These are phyloP conservation scores for Tetrao urogallus DNA, from an alignment of 2,113 vertebrate species.

Conservation along the genomic window DNA sequence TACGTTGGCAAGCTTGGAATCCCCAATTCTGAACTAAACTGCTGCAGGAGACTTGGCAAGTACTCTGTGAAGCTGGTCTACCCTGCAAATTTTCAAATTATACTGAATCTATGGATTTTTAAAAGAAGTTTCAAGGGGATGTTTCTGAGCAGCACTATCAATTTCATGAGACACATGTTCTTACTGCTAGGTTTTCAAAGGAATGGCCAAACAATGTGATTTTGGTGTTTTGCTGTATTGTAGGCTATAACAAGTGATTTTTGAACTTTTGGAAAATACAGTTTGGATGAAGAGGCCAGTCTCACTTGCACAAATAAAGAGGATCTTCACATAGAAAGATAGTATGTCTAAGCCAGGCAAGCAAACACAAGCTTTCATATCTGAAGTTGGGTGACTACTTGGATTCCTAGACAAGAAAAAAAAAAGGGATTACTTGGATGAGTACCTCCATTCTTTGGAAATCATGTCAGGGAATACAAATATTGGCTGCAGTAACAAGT, in stretches of 20 bases:
- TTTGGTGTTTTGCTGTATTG: not conserved
- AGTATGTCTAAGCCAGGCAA: not conserved
- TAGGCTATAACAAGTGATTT: not conserved
- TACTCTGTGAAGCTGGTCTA: not conserved
- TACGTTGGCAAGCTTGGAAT: not conserved
- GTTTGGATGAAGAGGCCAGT: not conserved
- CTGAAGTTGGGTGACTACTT: not conserved
- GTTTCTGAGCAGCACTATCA: not conserved
- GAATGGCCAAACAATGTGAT: not conserved
- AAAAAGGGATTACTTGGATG: not conserved
- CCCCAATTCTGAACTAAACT: not conserved
- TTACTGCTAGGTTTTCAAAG: not conserved
- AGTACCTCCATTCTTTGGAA: not conserved
- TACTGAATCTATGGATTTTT: not conserved
- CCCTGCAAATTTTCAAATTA: conserved; percentile 1
- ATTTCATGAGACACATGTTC: not conserved
- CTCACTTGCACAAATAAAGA: not conserved
- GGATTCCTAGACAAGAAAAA: not conserved
- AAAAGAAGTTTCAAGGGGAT: not conserved
- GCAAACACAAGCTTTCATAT: not conserved
- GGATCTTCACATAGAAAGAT: not conserved
- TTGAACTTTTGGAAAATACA: not conserved
- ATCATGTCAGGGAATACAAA: not conserved
- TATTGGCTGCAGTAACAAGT: not conserved
- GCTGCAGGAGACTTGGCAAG: not conserved